Evolutionary conservation across 1,140 invertebrate genomes (phyloP).

Genomic region (Drosophila takahashii): DNA sequence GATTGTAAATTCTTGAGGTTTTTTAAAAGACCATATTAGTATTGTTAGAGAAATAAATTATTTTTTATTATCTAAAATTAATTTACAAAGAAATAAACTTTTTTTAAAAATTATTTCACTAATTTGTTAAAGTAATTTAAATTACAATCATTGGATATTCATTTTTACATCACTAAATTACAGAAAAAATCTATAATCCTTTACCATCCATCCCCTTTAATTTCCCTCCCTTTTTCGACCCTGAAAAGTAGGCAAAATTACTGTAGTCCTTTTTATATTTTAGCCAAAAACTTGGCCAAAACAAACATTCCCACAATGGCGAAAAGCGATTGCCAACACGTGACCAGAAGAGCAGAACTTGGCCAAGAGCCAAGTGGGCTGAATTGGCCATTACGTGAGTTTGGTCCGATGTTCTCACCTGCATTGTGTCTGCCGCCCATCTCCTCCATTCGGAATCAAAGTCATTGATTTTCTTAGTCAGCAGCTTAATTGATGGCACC

Average conservation of each 20-base stretch:
- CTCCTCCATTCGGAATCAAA: conserved; percentile 50
- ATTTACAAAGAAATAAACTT: too few relatives aligned
- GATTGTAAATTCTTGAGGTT: too few relatives aligned
- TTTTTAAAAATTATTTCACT: too few relatives aligned
- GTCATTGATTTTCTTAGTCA: conserved; percentile 64
- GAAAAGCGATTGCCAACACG: conserved; percentile 53
- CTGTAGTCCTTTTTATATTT: conserved; percentile 17
- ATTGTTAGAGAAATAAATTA: too few relatives aligned
- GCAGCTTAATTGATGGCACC: conserved; percentile 43
- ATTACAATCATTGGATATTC: too few relatives aligned
- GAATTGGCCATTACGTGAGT: conserved; percentile 61
- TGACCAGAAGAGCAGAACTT: conserved; percentile 45
- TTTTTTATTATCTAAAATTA: too few relatives aligned
- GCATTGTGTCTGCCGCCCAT: conserved; percentile 13
- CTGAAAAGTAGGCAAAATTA: conserved; percentile 61
- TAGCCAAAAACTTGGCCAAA: conserved; percentile 29
- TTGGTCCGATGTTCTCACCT: conserved; percentile 40
- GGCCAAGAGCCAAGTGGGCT: conserved; percentile 64
- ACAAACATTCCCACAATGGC: conserved; percentile 10
- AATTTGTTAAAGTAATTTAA: too few relatives aligned
- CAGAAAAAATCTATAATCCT: not conserved
- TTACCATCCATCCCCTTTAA: not conserved
- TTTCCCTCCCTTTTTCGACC: conserved; percentile 18
- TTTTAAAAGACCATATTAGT: too few relatives aligned
- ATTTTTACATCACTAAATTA: not conserved